Evolutionary conservation across 2,113 vertebrate species (phyloP).

Genomic region (Thinocorus orbignyianus): DNA sequence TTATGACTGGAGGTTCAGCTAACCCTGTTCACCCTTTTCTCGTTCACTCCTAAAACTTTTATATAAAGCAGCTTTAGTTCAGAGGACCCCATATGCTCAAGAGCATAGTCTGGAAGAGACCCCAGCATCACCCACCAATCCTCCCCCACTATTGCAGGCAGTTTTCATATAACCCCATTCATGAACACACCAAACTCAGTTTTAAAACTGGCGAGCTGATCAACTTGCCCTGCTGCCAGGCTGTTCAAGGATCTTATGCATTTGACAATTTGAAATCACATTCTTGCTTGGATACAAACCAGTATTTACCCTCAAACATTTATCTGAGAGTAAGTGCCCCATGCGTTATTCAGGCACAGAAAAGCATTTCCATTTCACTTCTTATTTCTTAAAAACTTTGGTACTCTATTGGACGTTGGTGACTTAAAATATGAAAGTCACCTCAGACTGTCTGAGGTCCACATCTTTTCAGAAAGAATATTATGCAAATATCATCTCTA

Average conservation of each 20-base stretch:
- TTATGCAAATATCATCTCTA: neutral
- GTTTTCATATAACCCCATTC: neutral
- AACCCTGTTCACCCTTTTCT: neutral
- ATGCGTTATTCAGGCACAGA: neutral
- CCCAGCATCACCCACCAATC: neutral
- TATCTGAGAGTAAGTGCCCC: neutral
- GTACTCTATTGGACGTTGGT: neutral
- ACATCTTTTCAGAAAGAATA: neutral
- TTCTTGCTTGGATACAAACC: neutral
- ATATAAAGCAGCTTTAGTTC: neutral
- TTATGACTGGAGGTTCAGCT: neutral
- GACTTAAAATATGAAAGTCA: neutral
- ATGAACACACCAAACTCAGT: neutral
- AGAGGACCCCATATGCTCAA: neutral
- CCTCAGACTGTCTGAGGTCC: neutral
- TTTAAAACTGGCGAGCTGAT: neutral
- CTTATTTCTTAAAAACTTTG: neutral
- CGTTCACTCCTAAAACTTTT: neutral
- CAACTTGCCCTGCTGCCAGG: neutral
- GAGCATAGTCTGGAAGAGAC: neutral
- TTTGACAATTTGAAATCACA: neutral
- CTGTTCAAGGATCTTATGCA: neutral
- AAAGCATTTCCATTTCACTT: neutral
- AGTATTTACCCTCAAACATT: neutral
- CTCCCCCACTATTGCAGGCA: neutral